Conservation (phyloP, 2,797 vertebrate genomes). For the Macropus fuliginosus region DNA sequence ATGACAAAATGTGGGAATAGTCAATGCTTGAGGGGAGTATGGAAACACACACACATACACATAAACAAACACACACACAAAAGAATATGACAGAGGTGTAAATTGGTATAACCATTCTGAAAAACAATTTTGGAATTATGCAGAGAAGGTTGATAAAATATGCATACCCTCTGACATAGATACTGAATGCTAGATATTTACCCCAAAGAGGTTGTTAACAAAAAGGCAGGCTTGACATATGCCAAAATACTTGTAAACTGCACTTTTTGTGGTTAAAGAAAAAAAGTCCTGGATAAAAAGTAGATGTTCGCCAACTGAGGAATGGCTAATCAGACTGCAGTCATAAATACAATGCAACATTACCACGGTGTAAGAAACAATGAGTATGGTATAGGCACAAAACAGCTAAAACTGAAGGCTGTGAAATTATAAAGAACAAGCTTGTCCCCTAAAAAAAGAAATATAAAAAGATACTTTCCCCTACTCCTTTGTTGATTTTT, state of each 20-base stretch:
- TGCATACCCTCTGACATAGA: neutral
- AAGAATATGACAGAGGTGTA: neutral
- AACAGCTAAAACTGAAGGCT: neutral
- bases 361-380: neutral
- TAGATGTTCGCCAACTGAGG: neutral
- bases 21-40: neutral
- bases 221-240: neutral
- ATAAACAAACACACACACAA: neutral
- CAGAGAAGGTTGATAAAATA: neutral
- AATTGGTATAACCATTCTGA: neutral
- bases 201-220: neutral
- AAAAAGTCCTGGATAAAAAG: neutral
- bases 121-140: neutral
- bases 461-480: neutral
- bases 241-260: neutral
- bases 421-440: neutral
- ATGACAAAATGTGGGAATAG: neutral
- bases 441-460: neutral
- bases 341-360: neutral
- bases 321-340: neutral
- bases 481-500: neutral
- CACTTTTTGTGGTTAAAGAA: neutral
- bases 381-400: neutral
- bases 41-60: neutral
- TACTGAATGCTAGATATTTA: neutral